Conservation (phyloP, 2,888 invertebrate species). For the Lordiphosa fenestrarum region DNA sequence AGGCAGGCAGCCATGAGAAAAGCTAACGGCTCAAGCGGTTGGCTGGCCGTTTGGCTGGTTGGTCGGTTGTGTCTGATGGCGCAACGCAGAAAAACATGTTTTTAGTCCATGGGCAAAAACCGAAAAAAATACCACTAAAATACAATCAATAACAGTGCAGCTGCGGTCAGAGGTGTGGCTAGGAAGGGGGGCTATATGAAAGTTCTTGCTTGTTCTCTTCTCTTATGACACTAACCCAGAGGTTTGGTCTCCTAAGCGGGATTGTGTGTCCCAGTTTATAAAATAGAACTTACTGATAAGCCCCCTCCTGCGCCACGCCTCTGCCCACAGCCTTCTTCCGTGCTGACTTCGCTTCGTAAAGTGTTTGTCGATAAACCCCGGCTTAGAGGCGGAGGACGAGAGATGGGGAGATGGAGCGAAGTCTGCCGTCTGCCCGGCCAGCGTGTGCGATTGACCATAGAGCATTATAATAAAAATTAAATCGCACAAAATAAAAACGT, state of each 20-base stretch:
- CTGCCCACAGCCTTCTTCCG: constrained; percentile 30
- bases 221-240: too few relatives aligned
- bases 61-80: constrained; percentile 10
- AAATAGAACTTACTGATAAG: too few relatives aligned
- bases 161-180: constrained; percentile 29
- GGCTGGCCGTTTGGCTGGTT: constrained; percentile 9
- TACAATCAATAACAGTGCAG: constrained; percentile 38
- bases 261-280: too few relatives aligned
- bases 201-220: too few relatives aligned
- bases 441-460: constrained; percentile 69
- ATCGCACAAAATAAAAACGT: constrained; percentile 70
- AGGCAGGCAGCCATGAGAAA: constrained; percentile 21
- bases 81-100: constrained; percentile 50
- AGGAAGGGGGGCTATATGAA: background rate
- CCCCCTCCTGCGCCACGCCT: constrained; percentile 11
- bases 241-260: too few relatives aligned
- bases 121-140: constrained; percentile 29
- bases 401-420: too few relatives aligned
- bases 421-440: background rate
- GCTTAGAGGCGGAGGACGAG: constrained; percentile 43
- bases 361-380: constrained; percentile 68
- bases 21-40: constrained; percentile 53
- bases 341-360: constrained; percentile 45
- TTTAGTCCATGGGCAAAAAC: constrained; percentile 53
- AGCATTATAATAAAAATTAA: constrained; percentile 71